Base-by-base conservation (phyloP, 2,113 vertebrate species). In the Trematomus loennbergii region DNA sequence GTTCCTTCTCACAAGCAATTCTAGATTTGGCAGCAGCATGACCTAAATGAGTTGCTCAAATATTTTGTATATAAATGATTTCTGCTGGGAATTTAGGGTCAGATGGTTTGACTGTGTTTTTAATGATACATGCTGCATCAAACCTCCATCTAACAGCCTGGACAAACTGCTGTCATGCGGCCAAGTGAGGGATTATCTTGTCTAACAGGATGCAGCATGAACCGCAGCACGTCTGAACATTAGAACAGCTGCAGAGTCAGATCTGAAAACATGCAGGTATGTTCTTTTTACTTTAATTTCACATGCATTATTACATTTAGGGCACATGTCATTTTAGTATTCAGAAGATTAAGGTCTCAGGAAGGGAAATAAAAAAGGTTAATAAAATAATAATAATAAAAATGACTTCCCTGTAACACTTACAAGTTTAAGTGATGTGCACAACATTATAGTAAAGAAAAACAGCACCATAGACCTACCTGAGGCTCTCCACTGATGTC, bases 401-500 rank as follows among this genome's bases (percentile, higher is more conserved):
- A 40, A 40, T 40, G 18, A 40, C 5, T 33, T 6, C 36, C 36
- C 36, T 25, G 33, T 61, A 7, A 22, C 29, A 29, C 3, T 29
- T 29, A 29, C 29, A 29, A 29, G 29, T 29, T 29, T 29, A 29
- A 29, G 29, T 29, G 29, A 29, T 29, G 29, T 4, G 29, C 29
- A 29, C 3, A 29, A 29, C 29, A 4, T 29, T 29, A 29, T 29
- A 29, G 3, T 29, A 29, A 29, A 62, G 3, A 46, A 58, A 40
- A 45, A 7, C 18, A 54, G 52, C n/a, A 52, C 15, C 9, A 1
- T 17, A 5, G 2, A 1, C 33, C 5, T 96, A 99, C 98, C 96
- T 99, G 96, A 60, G 98, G 97, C 83, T 99, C 98, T 88, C 98
- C 98, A 86, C 88, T 93, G 90, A 99, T 96, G 83, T 99, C 98